Conservation (phyloP, 2,888 invertebrate species). For the Gonocerus acuteangulatus region DNA sequence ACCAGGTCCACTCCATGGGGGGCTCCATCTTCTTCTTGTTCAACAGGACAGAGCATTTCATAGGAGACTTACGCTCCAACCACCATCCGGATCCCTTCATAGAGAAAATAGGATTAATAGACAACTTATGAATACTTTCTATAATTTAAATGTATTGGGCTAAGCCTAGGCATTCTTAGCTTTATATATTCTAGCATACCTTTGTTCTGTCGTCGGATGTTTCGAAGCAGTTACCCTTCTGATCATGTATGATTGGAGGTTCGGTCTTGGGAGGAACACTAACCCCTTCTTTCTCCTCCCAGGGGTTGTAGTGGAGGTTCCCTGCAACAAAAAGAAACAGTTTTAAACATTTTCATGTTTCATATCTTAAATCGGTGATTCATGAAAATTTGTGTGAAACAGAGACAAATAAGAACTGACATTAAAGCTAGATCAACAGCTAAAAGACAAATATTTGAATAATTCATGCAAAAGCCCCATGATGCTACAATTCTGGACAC, state of each 20-base stretch:
- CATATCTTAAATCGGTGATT: too few species aligned
- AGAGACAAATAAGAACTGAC: too few species aligned
- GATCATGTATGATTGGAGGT: not conserved
- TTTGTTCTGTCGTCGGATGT: not conserved
- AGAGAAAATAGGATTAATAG: not conserved
- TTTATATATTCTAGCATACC: too few species aligned
- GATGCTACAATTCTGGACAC: too few species aligned
- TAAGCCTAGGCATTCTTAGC: too few species aligned
- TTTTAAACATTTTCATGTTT: not conserved
- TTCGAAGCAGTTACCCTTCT: constrained; percentile 3
- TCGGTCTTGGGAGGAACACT: not conserved
- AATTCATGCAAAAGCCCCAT: too few species aligned
- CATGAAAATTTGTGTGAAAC: too few species aligned
- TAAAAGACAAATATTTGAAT: too few species aligned
- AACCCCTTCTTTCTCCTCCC: not conserved
- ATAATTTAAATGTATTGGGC: too few species aligned
- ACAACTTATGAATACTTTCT: too few species aligned
- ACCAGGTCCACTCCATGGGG: constrained; percentile 15
- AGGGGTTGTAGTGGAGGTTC: constrained; percentile 9
- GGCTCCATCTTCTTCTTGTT: not conserved
- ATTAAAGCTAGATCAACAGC: too few species aligned
- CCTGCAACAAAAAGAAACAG: not conserved
- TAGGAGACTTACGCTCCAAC: not conserved
- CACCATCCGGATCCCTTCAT: not conserved
- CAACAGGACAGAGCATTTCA: constrained; percentile 1